Base-by-base conservation (phyloP, 1,140 invertebrate species). In the Mya arenaria region DNA sequence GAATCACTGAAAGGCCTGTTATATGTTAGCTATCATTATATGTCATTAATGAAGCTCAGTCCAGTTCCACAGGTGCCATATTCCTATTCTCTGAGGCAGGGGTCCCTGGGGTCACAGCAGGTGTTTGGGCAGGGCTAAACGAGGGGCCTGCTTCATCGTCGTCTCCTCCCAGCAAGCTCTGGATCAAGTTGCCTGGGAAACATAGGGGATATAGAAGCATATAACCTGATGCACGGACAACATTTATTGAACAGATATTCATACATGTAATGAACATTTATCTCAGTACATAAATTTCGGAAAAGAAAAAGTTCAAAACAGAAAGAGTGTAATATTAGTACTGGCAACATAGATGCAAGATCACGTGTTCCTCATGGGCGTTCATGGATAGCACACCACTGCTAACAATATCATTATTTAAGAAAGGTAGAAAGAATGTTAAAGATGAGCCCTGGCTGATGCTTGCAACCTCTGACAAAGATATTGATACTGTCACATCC, bases 171-270 rank as follows among this genome's bases (percentile, higher is more conserved):
- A 93, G 84, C 30, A 94, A 85, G 75, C 91, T 92, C 85, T 93
- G 92, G 17, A 94, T 73, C 34, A 94, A 87, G 87, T 93, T 93
- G 52, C 92, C 92, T 90, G 85, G n/a, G 85, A 84, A 71, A 66
- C 85, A 37, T 36, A 75, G 74, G 78, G 62, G 28, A 84, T 58
- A n/a, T 25, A 73, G 28, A 13, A 56, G 10, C n/a, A n/a, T 13
- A 13, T 13, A 10, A 48, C 44, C 10, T 48, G 44, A n/a, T 48
- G 10, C 10, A n/a, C 10, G n/a, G 10, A 13, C n/a, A n/a, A 48
- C n/a, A 48, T 10, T n/a, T 48, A 48, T 48, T n/a, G 10, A 48
- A 48, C 44, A 13, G 44, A 48, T 13, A n/a, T 13, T 48, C 10
- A n/a, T 13, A 48, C 10, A n/a, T 13, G 44, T 48, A 13, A 13